Conservation (phyloP, 2,113 vertebrate genomes). For the Onychostoma macrolepis region DNA sequence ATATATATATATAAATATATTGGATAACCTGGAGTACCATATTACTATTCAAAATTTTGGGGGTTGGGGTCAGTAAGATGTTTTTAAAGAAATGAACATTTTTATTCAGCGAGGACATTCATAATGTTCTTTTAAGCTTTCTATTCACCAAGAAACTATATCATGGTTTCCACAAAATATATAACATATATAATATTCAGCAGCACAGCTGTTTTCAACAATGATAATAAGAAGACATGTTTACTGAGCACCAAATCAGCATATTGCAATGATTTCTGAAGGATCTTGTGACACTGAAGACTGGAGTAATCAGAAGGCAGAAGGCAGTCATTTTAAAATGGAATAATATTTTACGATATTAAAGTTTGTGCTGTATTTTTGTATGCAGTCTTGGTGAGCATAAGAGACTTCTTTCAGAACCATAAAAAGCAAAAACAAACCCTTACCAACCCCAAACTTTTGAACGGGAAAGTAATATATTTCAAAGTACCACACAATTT, state of each 20-base stretch:
- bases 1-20: too few relatives aligned
- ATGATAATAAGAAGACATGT: too few relatives aligned
- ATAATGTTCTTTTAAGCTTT: not conserved
- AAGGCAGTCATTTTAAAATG: too few relatives aligned
- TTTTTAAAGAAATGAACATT: not conserved
- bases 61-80: not conserved
- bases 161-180: not conserved
- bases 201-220: not conserved
- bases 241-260: too few relatives aligned
- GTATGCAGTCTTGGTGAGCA: not conserved
- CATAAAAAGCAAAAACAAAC: too few relatives aligned
- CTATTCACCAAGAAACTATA: not conserved
- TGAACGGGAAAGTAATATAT: not conserved
- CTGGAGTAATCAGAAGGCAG: too few relatives aligned
- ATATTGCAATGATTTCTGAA: not conserved
- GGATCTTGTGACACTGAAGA: not conserved
- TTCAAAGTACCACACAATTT: not conserved
- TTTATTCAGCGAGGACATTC: not conserved
- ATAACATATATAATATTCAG: too few relatives aligned
- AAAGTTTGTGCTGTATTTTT: not conserved
- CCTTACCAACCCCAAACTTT: not conserved
- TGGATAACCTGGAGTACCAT: not conserved
- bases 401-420: not conserved
- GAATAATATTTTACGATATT: not conserved
- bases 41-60: not conserved